These are phyloP conservation scores for Tenrec ecaudatus DNA, from an alignment of 2,113 vertebrate genomes.

Conservation along the genomic window DNA sequence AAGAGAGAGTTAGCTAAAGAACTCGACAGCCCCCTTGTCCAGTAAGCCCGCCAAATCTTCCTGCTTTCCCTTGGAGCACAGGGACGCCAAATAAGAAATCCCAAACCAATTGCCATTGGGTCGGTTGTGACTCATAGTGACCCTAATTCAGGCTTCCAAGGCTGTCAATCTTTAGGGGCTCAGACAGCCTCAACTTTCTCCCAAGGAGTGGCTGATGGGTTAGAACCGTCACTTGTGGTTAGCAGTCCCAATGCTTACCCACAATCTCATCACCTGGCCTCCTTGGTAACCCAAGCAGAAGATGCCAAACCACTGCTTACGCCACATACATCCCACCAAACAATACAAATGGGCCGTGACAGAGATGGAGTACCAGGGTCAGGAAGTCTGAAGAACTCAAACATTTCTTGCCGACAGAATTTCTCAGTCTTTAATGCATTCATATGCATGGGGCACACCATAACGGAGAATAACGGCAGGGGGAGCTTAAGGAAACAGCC, in stretches of 20 bases:
- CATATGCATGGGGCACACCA: not conserved
- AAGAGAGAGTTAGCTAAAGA: not conserved
- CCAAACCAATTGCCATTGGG: too few species aligned
- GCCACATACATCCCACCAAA: not conserved
- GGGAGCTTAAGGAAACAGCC: constrained; percentile 10
- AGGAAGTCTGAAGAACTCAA: not conserved
- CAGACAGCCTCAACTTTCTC: too few species aligned
- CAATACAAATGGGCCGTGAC: not conserved
- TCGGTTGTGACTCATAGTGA: too few species aligned
- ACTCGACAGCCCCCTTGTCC: not conserved
- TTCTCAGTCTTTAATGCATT: not conserved
- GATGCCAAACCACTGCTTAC: not conserved
- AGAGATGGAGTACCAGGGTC: not conserved
- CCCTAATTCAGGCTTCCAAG: too few species aligned
- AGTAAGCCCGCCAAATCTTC: not conserved
- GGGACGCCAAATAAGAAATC: too few species aligned
- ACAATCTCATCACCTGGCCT: too few species aligned
- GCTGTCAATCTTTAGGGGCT: too few species aligned
- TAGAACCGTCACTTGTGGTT: too few species aligned
- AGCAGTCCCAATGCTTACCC: too few species aligned
- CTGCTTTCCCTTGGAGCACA: not conserved
- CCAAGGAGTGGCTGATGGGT: too few species aligned
- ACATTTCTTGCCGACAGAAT: not conserved
- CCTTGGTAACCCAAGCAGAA: not conserved
- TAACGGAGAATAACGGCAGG: not conserved